Conservation (phyloP, 2,797 vertebrate species). For the Peromyscus aztecus region DNA sequence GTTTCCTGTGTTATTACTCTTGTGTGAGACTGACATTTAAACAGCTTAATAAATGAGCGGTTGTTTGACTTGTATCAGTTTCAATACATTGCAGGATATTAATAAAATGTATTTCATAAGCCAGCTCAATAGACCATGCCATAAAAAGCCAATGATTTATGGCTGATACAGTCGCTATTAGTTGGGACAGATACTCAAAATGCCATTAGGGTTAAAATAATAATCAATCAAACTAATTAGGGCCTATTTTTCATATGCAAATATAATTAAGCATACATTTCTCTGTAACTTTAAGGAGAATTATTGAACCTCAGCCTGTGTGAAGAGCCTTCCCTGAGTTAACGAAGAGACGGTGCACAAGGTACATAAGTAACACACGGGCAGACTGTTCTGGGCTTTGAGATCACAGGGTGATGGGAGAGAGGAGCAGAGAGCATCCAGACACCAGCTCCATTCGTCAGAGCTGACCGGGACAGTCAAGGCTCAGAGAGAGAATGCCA, state of each 20-base stretch:
- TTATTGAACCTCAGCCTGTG: slow-evolving; percentile 83
- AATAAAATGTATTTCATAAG: slow-evolving; percentile 90
- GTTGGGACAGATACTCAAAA: slow-evolving; percentile 91
- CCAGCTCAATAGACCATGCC: slow-evolving; percentile 86
- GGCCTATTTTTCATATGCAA: slow-evolving; percentile 91
- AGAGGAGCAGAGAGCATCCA: neutral
- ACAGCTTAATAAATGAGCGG: slow-evolving; percentile 90
- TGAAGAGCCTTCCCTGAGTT: slow-evolving; percentile 66
- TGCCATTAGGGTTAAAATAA: slow-evolving; percentile 92
- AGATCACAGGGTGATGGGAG: neutral
- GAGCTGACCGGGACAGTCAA: neutral
- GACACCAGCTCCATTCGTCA: neutral
- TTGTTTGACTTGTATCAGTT: slow-evolving; percentile 91
- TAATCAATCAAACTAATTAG: slow-evolving; percentile 93
- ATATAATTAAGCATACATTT: slow-evolving; percentile 91
- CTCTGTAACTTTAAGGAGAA: slow-evolving; percentile 89
- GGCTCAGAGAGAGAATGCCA: neutral
- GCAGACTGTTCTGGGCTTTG: slow-evolving; percentile 69
- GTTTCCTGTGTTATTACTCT: slow-evolving; percentile 88
- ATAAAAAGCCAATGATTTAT: slow-evolving; percentile 89
- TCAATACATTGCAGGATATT: slow-evolving; percentile 89
- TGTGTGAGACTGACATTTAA: slow-evolving; percentile 89
- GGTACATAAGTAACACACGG: slow-evolving; percentile 84
- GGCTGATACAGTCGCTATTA: slow-evolving; percentile 88
- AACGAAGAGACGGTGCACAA: slow-evolving; percentile 83